phyloP scores from a whole-genome alignment of 2,888 invertebrate genomes.

The Norana najaformis region DNA sequence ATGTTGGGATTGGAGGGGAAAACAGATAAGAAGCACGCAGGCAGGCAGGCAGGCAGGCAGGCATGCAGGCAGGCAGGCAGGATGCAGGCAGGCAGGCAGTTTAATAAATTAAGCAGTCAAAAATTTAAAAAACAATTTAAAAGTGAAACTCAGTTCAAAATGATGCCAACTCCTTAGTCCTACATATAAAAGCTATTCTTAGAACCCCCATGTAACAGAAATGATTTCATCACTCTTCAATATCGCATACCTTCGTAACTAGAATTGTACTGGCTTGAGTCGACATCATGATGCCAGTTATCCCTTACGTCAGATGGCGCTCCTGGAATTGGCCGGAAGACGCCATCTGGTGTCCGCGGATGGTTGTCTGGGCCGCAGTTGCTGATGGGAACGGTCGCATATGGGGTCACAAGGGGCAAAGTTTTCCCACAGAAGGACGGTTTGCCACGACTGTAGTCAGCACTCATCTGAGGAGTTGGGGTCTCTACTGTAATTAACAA shows the following conservation, averaged over 20 bases:
- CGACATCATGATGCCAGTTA: background rate
- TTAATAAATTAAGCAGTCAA: too few species aligned
- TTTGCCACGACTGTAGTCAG: background rate
- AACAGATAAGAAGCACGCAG: too few species aligned
- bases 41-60: too few species aligned
- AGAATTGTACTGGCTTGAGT: background rate
- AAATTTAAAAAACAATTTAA: too few species aligned
- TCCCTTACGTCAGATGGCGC: background rate
- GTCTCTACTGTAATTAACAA: background rate
- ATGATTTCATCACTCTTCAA: background rate
- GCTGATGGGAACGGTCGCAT: background rate
- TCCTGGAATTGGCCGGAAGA: background rate
- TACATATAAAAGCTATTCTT: too few species aligned
- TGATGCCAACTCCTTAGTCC: too few species aligned
- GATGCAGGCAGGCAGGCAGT: too few species aligned
- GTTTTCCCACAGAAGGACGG: background rate
- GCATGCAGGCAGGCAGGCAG: too few species aligned
- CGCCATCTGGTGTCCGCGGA: background rate
- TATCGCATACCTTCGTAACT: conserved; percentile 7
- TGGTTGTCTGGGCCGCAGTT: background rate
- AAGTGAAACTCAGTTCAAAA: too few species aligned
- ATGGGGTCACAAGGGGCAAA: background rate
- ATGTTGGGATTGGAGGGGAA: too few species aligned
- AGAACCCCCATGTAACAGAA: too few species aligned
- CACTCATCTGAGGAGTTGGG: background rate